Evolutionary conservation across 2,113 vertebrate species (phyloP), one percentile per base, ranked within the genome.

Genomic region (Phrynosoma blainvillii): DNA sequence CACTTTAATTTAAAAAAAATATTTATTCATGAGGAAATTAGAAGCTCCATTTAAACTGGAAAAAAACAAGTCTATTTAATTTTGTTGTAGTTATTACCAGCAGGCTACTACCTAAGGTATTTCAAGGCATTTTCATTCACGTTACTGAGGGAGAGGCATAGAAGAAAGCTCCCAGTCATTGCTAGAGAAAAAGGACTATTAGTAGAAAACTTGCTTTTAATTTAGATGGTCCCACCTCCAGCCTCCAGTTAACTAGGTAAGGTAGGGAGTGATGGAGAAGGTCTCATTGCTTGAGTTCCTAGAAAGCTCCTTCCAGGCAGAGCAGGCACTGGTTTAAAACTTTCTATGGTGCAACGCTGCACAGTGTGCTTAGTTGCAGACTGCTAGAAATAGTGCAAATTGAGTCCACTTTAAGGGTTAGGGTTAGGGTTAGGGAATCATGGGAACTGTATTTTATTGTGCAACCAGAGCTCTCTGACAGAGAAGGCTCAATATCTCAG

Each of bases 1-100:
- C 20, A 77, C 23, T 88, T 84, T 59, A 88, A 70, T 84, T 47
- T 47, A 79, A 82, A 81, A 68, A 27, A 5, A 56, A 16, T 56
- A 36, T 42, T 59, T 73, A 75, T 62, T 74, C 14, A 6, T 82
- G 20, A 42, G n/a, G 7, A 82, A 87, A 47, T 59, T 62, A 32
- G 82, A 87, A 76, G 42, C 12, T 12, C 23, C 23, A 47, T 10
- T 75, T 40, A 80, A 70, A 70, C 5, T 80, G 23, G 8, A 59
- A 71, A 87, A 4, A 42, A 40, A 73, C 52, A 73, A 25, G 13
- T 25, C 56, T 36, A 36, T 79, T 80, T 30, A 71, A 27, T 73
- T 74, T 81, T 52, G 78, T 25, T 81, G 16, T 56, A 87, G 66
- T 74, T 73, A 79, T 59, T 40, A 70, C 30, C 70, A 79, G n/a